Evolutionary conservation across 2,113 vertebrate species (phyloP), one percentile per base, ranked within the genome.

Genomic region (Canis aureus): DNA sequence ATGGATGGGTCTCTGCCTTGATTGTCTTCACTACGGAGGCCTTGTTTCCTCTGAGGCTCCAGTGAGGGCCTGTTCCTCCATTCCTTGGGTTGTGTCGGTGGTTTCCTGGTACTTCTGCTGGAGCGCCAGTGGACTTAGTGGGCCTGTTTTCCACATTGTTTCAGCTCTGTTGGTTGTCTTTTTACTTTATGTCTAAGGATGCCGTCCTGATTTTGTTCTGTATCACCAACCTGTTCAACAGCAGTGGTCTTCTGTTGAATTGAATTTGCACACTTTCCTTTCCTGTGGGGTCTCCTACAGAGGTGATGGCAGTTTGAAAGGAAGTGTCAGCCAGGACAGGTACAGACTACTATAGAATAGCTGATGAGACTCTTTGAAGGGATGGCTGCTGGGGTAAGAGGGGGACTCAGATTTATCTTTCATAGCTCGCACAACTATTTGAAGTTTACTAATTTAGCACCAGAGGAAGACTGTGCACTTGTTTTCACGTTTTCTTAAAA

Each of bases 21-120:
- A 4, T 23, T 19, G 8, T 38, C 35, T 51, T 79, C 25, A 12
- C 0, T 1, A 0, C 6, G 1, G 35, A 12, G 22, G 2, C 16
- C 32, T 53, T 2, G 2, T n/a, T 59, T 60, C 32, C 12, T 3
- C 23, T 0, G 8, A 35, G 3, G 57, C 57, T 15, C 27, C 86
- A 2, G 5, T 73, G 0, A 10, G 59, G 60, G 19, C 0, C 0
- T 4, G n/a, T 53, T 32, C 29, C n/a, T 60, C 29, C 2, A 0
- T 9, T 59, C 29, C 25, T 9, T 23, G 2, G 23, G 9, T 6
- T 35, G 64, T 35, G 16, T 27, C 20, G 4, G 0, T 5, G 29
- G 49, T 32, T 35, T 35, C 35, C 35, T 59, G n/a, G 6, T 12
- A 1, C 76, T 38, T 23, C 49, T n/a, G 59, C 25, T 6, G 19